phyloP scores from a whole-genome alignment of 2,888 invertebrate genomes.

The Megamerina dolium region DNA sequence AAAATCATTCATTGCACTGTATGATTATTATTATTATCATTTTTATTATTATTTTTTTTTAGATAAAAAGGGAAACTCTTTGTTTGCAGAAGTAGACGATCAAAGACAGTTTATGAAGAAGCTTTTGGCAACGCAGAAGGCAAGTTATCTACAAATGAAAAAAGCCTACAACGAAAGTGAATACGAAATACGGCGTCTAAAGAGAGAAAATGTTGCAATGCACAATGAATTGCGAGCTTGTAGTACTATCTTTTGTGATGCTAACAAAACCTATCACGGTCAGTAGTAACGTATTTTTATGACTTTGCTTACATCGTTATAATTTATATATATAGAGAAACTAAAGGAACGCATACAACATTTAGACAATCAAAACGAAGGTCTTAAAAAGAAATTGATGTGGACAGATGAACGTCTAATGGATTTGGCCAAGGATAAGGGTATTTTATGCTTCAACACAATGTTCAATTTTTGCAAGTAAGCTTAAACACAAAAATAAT shows the following conservation, averaged over 20 bases:
- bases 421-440: slow-evolving; percentile 39
- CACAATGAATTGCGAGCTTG: slow-evolving; percentile 44
- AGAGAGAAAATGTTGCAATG: slow-evolving; percentile 46
- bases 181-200: slow-evolving; percentile 43
- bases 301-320: neutral
- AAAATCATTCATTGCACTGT: no score
- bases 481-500: slow-evolving; percentile 28
- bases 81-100: slow-evolving; percentile 62
- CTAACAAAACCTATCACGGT: slow-evolving; percentile 46
- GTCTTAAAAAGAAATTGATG: slow-evolving; percentile 36
- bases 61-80: slow-evolving; percentile 60
- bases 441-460: slow-evolving; percentile 44
- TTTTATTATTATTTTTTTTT: no score
- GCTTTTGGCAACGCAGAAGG: slow-evolving; percentile 56
- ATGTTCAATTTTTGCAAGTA: slow-evolving; percentile 49
- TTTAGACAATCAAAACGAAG: slow-evolving; percentile 37
- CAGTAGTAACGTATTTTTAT: neutral
- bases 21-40: no score
- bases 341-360: slow-evolving; percentile 40
- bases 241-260: slow-evolving; percentile 43
- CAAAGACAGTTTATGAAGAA: slow-evolving; percentile 60
- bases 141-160: slow-evolving; percentile 53
- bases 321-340: slow-evolving; percentile 30
- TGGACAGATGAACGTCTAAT: slow-evolving; percentile 37
- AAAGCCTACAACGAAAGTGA: slow-evolving; percentile 43